Base-by-base conservation (phyloP, 2,113 vertebrate species). In the Carollia perspicillata region DNA sequence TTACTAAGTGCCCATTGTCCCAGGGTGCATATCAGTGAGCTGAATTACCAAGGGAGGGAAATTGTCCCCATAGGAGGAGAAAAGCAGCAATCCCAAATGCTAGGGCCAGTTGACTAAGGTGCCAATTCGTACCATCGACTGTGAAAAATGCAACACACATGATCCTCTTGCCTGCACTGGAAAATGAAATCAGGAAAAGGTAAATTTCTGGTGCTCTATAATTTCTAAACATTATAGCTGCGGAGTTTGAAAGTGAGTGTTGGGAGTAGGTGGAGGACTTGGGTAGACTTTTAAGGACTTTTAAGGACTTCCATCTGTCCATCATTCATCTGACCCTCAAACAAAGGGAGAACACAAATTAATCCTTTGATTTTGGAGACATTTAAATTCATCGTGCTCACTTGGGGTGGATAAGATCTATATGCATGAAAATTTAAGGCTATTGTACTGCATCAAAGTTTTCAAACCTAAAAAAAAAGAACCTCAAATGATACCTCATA, bases 201-300 rank as follows among this genome's bases (percentile, higher is more conserved):
- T n/a, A 26, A 47, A 84, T 80, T 93, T 79, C 68, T 37, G 94
- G 94, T 53, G 75, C 75, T 85, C 7, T 93, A 28, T 92, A 78
- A 93, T 97, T 96, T 96, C 90, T 86, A 97, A 93, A 95, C 66
- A 86, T 33, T 81, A 84, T 79, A 97, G 93, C 91, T 89, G 68
- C 96, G 93, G 95, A 97, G 86, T 74, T 90, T 96, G 97, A 95
- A 93, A 98, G 95, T 89, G 96, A 96, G 37, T 30, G 12, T 74
- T 16, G 72, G 20, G 87, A 95, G 86, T 58, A 58, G 89, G 91
- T 96, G 93, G 94, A 94, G 96, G 94, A 97, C 96, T 93, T 72
- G 91, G 97, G 97, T 95, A 91, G 83, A 86, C 96, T 65, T 97
- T 98, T 75, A 71, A 85, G 97, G 96, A 80, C 65, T n/a, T n/a